Evolutionary conservation across 2,888 invertebrate species (phyloP).

Genomic region (Cryptophagus acutangulus): DNA sequence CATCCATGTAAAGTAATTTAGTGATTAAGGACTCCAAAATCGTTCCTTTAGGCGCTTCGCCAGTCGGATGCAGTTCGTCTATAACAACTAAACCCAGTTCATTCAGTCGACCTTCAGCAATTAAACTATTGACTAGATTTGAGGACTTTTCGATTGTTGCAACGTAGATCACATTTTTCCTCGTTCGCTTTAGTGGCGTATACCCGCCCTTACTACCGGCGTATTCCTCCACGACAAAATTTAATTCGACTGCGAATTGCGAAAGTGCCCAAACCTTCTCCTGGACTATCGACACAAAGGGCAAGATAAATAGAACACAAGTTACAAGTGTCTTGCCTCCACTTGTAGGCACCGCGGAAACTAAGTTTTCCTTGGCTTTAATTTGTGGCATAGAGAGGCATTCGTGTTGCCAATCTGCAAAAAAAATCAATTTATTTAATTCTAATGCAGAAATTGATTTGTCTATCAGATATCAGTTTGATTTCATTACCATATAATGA

Average conservation of each 20-base stretch:
- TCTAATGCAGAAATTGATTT: no score
- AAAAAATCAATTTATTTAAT: no score
- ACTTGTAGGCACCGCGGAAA: slow-evolving; percentile 92
- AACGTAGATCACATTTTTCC: slow-evolving; percentile 76
- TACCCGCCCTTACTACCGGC: slow-evolving; percentile 82
- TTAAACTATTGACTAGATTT: slow-evolving; percentile 77
- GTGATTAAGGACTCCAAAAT: slow-evolving; percentile 78
- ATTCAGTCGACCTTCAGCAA: slow-evolving; percentile 68
- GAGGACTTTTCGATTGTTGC: slow-evolving; percentile 95
- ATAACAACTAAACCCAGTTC: slow-evolving; percentile 78
- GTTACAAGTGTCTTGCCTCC: slow-evolving; percentile 97
- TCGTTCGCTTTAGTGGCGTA: slow-evolving; percentile 71
- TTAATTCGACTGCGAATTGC: slow-evolving; percentile 79
- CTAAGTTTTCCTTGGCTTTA: slow-evolving; percentile 68
- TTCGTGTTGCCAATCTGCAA: slow-evolving; percentile 89
- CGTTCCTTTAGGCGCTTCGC: slow-evolving; percentile 81
- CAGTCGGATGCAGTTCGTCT: slow-evolving; percentile 91
- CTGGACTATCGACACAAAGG: slow-evolving; percentile 94
- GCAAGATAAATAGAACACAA: slow-evolving; percentile 86
- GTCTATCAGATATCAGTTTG: no score
- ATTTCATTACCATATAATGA: no score
- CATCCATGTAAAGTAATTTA: slow-evolving; percentile 66
- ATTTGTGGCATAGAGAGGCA: slow-evolving; percentile 78
- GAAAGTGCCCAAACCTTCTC: slow-evolving; percentile 88
- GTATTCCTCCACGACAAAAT: slow-evolving; percentile 92